phyloP scores from a whole-genome alignment of 2,888 invertebrate genomes.

The Choreutis nemorana region DNA sequence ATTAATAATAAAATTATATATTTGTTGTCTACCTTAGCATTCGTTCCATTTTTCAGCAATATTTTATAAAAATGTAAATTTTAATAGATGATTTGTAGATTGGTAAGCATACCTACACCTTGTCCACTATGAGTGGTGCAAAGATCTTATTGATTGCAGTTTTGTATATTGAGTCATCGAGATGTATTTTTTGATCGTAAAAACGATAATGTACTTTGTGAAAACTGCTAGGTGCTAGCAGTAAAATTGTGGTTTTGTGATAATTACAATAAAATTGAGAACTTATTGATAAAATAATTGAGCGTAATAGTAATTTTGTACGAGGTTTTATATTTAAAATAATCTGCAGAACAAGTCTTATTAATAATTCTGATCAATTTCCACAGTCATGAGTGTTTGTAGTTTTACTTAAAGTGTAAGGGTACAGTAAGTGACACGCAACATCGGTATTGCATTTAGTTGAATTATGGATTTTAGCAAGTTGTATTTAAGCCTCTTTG shows the following conservation, averaged over 20 bases:
- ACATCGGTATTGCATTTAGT: conserved; percentile 40
- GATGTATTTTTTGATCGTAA: conserved; percentile 37
- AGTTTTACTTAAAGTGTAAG: conserved; percentile 12
- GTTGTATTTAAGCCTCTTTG: conserved; percentile 52
- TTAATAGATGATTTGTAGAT: no score
- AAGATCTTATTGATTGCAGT: no score
- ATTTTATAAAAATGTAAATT: no score
- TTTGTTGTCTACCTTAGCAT: no score
- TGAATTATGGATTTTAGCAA: conserved; percentile 46
- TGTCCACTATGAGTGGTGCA: no score
- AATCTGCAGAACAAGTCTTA: no score
- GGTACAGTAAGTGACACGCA: conserved; percentile 27
- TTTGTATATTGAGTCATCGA: no score
- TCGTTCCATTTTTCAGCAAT: no score
- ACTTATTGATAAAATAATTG: conserved; percentile 32
- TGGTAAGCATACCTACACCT: no score
- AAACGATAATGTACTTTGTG: conserved; percentile 34
- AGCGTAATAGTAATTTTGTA: conserved; percentile 50
- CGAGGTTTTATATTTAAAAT: conserved; percentile 36
- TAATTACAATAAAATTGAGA: conserved; percentile 61
- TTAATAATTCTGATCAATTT: no score
- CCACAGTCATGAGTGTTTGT: conserved; percentile 6
- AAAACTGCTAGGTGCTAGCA: conserved; percentile 60
- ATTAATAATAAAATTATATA: no score
- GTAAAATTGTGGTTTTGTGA: conserved; percentile 61